These are phyloP conservation scores for Benitochromis conjunctus DNA, from an alignment of 2,113 vertebrate genomes.

Conservation along the genomic window DNA sequence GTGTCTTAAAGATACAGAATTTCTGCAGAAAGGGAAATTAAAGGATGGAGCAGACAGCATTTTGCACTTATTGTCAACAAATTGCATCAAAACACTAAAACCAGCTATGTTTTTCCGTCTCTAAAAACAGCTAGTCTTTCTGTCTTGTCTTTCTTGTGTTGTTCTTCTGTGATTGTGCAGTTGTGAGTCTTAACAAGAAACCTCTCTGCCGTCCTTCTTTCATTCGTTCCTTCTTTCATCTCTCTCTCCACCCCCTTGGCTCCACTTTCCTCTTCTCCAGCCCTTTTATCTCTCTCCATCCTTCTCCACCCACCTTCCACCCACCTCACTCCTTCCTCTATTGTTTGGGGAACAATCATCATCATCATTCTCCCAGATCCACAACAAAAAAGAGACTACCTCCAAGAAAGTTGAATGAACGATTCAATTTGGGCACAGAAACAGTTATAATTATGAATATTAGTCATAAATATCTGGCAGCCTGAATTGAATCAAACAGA, in stretches of 20 bases:
- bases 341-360: not conserved
- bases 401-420: not conserved
- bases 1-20: not conserved
- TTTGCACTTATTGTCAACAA: not conserved
- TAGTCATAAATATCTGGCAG: too few species aligned
- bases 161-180: slow-evolving; percentile 73
- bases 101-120: not conserved
- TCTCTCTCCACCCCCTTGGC: slow-evolving; percentile 68
- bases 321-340: slow-evolving; percentile 66
- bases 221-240: slow-evolving; percentile 71
- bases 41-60: not conserved
- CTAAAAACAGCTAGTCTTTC: not conserved
- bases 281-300: slow-evolving; percentile 64
- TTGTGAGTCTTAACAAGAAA: slow-evolving; percentile 81
- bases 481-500: too few species aligned
- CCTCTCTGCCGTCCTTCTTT: slow-evolving; percentile 41
- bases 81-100: not conserved
- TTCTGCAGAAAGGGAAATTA: not conserved
- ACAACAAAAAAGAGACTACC: not conserved
- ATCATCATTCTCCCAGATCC: not conserved
- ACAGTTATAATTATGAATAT: not conserved
- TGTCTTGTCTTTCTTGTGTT: not conserved
- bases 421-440: not conserved
- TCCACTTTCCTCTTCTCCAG: not conserved
- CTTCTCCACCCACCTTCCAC: slow-evolving; percentile 76